Evolutionary conservation across 2,888 invertebrate species (phyloP).

Genomic region (Apotomis capreana): DNA sequence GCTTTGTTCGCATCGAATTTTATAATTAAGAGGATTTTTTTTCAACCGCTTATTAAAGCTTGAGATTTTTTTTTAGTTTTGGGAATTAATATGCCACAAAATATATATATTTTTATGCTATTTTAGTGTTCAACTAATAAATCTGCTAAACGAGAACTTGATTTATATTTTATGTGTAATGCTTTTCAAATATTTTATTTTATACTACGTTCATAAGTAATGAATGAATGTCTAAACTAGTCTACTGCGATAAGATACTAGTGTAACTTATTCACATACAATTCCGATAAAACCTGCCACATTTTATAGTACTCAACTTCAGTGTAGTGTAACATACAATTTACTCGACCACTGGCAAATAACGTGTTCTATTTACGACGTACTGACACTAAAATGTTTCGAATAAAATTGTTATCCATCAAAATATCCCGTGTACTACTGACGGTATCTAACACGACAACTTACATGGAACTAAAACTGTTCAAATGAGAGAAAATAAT

Average conservation of each 20-base stretch:
- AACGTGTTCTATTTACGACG: conserved; percentile 58
- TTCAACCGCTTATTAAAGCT: too few species aligned
- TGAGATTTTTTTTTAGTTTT: too few species aligned
- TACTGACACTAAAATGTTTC: conserved; percentile 68
- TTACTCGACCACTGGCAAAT: conserved; percentile 17
- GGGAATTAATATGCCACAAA: too few species aligned
- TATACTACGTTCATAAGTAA: too few species aligned
- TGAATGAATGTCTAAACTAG: too few species aligned
- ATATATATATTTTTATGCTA: too few species aligned
- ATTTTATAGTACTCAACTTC: conserved; percentile 9
- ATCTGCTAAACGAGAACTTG: too few species aligned
- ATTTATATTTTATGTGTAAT: too few species aligned
- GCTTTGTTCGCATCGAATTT: conserved; percentile 6
- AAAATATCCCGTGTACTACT: conserved; percentile 64
- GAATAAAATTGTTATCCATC: conserved; percentile 76
- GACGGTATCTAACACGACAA: conserved; percentile 61
- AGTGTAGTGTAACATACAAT: conserved; percentile 16
- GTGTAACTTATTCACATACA: neutral
- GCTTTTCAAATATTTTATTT: too few species aligned
- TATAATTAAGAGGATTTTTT: neutral
- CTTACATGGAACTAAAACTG: conserved; percentile 42
- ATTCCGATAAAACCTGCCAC: conserved; percentile 7
- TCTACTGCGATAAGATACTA: neutral
- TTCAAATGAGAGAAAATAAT: neutral
- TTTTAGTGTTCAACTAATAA: too few species aligned